Evolutionary conservation across 2,113 vertebrate genomes (phyloP), one percentile per base, ranked within the genome.

Genomic region (Aegypius monachus): DNA sequence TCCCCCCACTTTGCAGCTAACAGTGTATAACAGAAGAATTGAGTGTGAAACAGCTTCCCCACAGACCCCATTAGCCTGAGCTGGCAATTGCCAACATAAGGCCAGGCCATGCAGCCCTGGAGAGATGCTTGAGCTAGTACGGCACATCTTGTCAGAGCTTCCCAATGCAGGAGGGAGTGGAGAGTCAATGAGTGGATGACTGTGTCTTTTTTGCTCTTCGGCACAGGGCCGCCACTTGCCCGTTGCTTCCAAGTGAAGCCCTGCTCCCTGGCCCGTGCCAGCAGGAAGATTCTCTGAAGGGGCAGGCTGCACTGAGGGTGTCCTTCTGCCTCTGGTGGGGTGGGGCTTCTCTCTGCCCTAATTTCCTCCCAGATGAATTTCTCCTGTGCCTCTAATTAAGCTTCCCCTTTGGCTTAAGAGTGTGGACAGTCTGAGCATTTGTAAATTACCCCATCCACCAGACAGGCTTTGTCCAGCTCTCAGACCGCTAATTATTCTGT

Each of bases 331-430:
- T 91, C 74, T 52, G 66, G 10, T 62, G 70, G 84, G 67, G 19
- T 79, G 87, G 56, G 58, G 68, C 81, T 90, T 91, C 78, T 75
- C 53, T 36, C 77, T 75, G 94, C 68, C 96, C 47, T 97, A 74
- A 93, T 97, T 93, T 97, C 80, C 75, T 97, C 95, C 96, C 93
- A 85, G 83, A 84, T 87, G 93, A 96, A 86, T 95, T 92, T 95
- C 66, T 95, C 68, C 88, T 52, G 25, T 79, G 86, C 81, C 34
- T 88, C 80, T 97, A 94, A 97, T 97, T 95, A 97, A 94, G 77
- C 88, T 92, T 92, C 83, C 88, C 86, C 88, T 96, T 95, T 78
- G 73, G 86, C 86, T 95, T 91, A 48, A 65, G 52, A 86, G 70
- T 75, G 73, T 74, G 91, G 91, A 40, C 83, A 68, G 91, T 92